A percentile compares a stretch with the other conserved stretches of the same genome.
These are phyloP conservation scores for Ptiloglossa arizonensis DNA, from an alignment of 1,140 invertebrate genomes.

Conservation along the genomic window DNA sequence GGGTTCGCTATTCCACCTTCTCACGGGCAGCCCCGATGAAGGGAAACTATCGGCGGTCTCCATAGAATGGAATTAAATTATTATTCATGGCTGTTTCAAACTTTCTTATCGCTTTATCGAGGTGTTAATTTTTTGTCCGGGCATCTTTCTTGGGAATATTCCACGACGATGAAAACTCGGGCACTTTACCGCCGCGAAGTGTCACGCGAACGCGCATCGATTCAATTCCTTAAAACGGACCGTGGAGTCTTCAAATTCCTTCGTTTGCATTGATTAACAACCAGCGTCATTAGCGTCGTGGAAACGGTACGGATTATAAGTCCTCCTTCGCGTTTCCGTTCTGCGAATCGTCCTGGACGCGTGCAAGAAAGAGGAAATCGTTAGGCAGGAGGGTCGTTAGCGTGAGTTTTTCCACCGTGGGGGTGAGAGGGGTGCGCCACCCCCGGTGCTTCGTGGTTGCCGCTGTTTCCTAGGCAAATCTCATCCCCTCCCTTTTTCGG, in stretches of 20 bases:
- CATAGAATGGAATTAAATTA: too few species aligned
- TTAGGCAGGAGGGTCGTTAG: conserved; percentile 45
- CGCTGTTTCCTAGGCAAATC: conserved; percentile 20
- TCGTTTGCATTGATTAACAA: conserved; percentile 41
- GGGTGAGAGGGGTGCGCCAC: not conserved
- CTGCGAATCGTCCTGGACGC: conserved; percentile 24
- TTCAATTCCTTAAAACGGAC: too few species aligned
- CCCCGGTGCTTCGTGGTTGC: not conserved
- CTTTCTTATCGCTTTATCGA: too few species aligned
- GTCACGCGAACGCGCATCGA: too few species aligned
- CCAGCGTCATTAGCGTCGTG: conserved; percentile 34
- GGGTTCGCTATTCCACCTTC: too few species aligned
- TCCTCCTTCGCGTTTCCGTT: conserved; percentile 6
- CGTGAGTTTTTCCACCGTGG: conserved; percentile 32
- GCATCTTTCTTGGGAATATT: too few species aligned
- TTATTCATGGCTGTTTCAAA: too few species aligned
- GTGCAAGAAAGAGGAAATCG: conserved; percentile 45
- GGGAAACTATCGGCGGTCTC: too few species aligned
- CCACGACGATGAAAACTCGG: too few species aligned
- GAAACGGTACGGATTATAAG: conserved; percentile 33
- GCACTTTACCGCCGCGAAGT: too few species aligned
- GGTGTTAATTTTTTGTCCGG: too few species aligned
- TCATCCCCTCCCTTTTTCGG: not conserved
- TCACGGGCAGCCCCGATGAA: too few species aligned
- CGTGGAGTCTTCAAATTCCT: not conserved